A percentile compares a stretch with the other conserved stretches of the same genome.
Evolutionary conservation across 1,140 invertebrate species (phyloP).

Genomic region (Eriocheir sinensis): DNA sequence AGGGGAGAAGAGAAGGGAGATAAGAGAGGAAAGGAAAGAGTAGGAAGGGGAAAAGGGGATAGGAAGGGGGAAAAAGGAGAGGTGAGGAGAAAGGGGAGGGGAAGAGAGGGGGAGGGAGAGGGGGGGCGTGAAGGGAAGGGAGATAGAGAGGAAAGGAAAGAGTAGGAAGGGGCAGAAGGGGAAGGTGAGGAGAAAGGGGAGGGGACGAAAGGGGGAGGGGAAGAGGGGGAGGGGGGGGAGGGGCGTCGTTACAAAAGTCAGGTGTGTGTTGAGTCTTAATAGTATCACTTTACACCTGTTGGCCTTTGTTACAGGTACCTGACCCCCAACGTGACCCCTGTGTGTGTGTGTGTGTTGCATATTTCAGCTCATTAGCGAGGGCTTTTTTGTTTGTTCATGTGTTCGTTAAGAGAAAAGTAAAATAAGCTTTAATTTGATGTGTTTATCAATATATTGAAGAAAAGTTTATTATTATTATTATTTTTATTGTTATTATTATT

Average conservation of each 20-base stretch:
- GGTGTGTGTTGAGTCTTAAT: not conserved
- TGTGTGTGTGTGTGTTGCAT: not conserved
- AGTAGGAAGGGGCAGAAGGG: not conserved
- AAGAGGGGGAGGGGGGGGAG: not conserved
- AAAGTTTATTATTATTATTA: no score
- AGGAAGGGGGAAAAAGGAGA: not conserved
- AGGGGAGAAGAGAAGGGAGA: not conserved
- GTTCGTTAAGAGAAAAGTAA: no score
- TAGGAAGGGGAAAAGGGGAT: no score
- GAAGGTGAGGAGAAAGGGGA: not conserved
- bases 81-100: not conserved
- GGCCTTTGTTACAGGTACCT: not conserved
- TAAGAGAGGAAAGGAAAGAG: not conserved
- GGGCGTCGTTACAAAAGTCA: not conserved
- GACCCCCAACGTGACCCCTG: not conserved
- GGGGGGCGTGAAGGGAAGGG: not conserved
- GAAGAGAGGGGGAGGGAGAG: not conserved
- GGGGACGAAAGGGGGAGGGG: not conserved
- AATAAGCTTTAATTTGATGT: no score
- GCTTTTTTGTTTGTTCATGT: no score
- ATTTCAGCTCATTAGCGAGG: no score
- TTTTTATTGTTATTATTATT: no score
- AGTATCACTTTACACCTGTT: not conserved
- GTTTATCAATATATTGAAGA: no score
- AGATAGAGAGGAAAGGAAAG: not conserved